Evolutionary conservation across 2,888 invertebrate genomes (phyloP).

Genomic region (Sialis lutaria): DNA sequence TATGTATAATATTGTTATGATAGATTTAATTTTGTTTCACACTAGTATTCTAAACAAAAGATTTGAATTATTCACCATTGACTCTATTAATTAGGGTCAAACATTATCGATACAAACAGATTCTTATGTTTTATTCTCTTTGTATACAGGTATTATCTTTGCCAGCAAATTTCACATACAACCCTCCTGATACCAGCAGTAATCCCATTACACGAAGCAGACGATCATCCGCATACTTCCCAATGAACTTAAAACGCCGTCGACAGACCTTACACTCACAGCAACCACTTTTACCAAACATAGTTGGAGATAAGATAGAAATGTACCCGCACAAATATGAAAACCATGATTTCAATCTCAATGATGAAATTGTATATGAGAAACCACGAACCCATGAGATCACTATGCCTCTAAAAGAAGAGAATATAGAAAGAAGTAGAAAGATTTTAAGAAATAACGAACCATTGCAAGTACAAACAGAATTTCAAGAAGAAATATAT

Average conservation of each 20-base stretch:
- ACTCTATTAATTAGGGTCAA: too few species aligned
- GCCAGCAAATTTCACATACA: constrained; percentile 72
- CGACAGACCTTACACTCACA: constrained; percentile 42
- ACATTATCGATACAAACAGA: too few species aligned
- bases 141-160: constrained; percentile 49
- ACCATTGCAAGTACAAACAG: constrained; percentile 1
- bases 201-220: constrained; percentile 14
- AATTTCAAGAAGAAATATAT: constrained; percentile 12
- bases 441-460: neutral
- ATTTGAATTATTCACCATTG: too few species aligned
- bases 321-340: constrained; percentile 3
- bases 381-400: neutral
- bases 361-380: constrained; percentile 4
- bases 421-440: neutral
- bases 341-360: constrained; percentile 18
- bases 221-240: constrained; percentile 21
- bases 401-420: too few species aligned
- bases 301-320: constrained; percentile 32
- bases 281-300: constrained; percentile 37
- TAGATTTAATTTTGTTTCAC: too few species aligned
- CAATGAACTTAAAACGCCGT: constrained; percentile 17
- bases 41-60: too few species aligned
- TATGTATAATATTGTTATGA: too few species aligned
- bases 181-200: constrained; percentile 38
- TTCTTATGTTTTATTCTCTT: constrained; percentile 10